Evolutionary conservation across 2,113 vertebrate genomes (phyloP).

Genomic region (Hyaena hyaena): DNA sequence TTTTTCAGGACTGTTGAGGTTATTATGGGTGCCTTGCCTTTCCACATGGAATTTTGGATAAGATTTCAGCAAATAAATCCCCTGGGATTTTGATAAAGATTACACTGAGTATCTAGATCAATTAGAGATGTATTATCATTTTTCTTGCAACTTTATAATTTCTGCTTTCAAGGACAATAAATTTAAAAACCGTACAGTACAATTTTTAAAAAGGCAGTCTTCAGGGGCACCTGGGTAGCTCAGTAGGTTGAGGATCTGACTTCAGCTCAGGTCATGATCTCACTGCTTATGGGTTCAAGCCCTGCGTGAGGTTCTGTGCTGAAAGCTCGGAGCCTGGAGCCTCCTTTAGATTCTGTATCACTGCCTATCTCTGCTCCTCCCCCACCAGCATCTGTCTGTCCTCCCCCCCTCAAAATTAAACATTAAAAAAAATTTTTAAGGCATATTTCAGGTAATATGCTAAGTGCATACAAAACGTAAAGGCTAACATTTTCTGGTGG

Average conservation of each 20-base stretch:
- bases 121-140: not conserved
- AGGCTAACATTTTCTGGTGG: constrained; percentile 83
- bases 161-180: constrained; percentile 83
- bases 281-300: too few relatives aligned
- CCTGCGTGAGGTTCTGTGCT: too few relatives aligned
- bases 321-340: too few relatives aligned
- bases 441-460: constrained; percentile 84
- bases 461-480: constrained; percentile 85
- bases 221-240: not conserved
- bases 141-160: constrained; percentile 79
- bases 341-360: too few relatives aligned
- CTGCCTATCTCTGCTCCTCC: too few relatives aligned
- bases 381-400: too few relatives aligned
- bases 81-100: not conserved
- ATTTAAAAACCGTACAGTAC: constrained; percentile 80
- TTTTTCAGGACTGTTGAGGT: not conserved
- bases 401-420: too few relatives aligned
- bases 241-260: too few relatives aligned
- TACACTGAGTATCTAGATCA: not conserved
- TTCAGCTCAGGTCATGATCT: too few relatives aligned
- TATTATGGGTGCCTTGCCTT: not conserved
- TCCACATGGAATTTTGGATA: not conserved
- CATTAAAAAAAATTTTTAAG: constrained; percentile 50
- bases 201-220: constrained; percentile 71
- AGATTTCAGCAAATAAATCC: not conserved